Percentiles rank a stretch among this genome's conserved stretches.
Conservation (phyloP, 2,888 invertebrate species). For the Drosophila pullipes region DNA sequence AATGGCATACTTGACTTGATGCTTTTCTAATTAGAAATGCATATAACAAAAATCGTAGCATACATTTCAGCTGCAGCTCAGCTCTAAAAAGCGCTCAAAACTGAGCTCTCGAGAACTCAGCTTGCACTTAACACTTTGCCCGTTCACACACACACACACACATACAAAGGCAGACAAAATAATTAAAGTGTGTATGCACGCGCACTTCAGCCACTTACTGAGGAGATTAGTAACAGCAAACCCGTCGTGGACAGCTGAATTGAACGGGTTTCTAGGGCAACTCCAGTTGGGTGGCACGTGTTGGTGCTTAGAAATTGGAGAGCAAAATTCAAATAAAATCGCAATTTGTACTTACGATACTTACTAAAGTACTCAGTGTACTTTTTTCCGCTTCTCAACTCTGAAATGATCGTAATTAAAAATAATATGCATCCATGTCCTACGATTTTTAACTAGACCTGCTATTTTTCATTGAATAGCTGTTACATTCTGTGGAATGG, state of each 20-base stretch:
- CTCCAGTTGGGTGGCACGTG: not conserved
- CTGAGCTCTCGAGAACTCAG: conserved; percentile 51
- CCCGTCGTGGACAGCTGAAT: conserved; percentile 27
- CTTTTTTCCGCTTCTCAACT: not conserved
- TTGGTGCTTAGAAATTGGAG: conserved; percentile 1
- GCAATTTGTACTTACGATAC: not conserved
- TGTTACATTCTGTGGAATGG: not conserved
- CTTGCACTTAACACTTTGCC: conserved; percentile 64
- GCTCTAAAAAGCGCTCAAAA: conserved; percentile 55
- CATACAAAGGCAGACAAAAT: conserved; percentile 32
- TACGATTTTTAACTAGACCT: not conserved
- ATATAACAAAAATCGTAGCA: conserved; percentile 69
- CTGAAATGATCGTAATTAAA: not conserved
- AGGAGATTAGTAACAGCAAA: conserved; percentile 13
- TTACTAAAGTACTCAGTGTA: not conserved
- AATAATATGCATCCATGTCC: not conserved
- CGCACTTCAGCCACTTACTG: conserved; percentile 37
- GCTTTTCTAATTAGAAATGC: conserved; percentile 73
- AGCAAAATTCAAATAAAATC: not conserved
- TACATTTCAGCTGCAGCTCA: conserved; percentile 39
- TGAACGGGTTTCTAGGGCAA: not conserved
- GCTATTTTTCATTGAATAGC: not conserved
- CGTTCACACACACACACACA: conserved; percentile 22
- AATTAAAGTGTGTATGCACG: conserved; percentile 64
- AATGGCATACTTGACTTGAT: conserved; percentile 76